phyloP scores from a whole-genome alignment of 2,113 vertebrate genomes.

The Periophthalmodon schlosseri region DNA sequence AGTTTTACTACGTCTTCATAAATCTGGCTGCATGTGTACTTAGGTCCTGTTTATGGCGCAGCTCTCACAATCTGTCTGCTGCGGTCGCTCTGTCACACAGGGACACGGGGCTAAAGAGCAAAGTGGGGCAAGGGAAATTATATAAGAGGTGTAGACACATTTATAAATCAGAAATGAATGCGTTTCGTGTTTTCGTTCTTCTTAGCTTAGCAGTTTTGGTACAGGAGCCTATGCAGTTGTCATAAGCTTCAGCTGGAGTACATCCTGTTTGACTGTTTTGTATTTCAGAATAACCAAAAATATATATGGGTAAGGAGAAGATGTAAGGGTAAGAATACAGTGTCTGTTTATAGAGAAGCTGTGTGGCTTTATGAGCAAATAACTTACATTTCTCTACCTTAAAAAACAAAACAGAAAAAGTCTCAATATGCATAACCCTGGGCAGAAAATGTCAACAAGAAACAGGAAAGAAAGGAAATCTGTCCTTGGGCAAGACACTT shows the following conservation, averaged over 20 bases:
- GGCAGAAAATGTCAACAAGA: too few species aligned
- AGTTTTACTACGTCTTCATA: constrained; percentile 44
- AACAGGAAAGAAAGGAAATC: too few species aligned
- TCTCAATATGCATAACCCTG: too few species aligned
- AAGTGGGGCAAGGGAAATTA: not conserved
- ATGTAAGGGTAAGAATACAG: too few species aligned
- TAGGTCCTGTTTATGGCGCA: constrained; percentile 26
- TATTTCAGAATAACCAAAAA: too few species aligned
- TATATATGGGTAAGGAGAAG: too few species aligned
- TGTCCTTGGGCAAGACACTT: too few species aligned
- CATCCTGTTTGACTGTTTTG: too few species aligned
- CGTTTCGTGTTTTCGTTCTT: not conserved
- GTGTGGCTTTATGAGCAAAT: too few species aligned
- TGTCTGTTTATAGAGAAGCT: too few species aligned
- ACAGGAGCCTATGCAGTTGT: not conserved
- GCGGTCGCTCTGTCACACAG: constrained; percentile 1
- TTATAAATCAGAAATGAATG: not conserved
- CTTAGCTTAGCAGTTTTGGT: not conserved
- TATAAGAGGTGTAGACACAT: constrained; percentile 11
- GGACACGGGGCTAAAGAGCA: constrained; percentile 15
- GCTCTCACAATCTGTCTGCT: constrained; percentile 18
- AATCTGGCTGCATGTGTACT: constrained; percentile 27
- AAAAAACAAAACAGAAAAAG: too few species aligned
- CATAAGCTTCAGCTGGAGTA: not conserved
- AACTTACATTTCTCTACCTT: too few species aligned